Conservation (phyloP, 23 tunicate species). For the Botrylloides violaceus region DNA sequence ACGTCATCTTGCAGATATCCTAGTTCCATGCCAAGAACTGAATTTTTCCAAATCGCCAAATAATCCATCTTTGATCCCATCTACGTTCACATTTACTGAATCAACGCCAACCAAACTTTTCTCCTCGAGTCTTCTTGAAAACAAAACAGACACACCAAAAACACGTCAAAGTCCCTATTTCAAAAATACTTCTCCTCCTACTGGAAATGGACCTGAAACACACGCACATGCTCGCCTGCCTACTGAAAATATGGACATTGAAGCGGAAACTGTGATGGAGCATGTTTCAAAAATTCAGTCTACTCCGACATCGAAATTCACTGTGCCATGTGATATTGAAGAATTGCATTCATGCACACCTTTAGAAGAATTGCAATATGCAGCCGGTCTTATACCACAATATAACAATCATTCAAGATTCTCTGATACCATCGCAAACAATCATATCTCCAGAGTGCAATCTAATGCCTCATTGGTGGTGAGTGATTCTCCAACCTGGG, state of each 20-base stretch:
- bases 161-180: neutral
- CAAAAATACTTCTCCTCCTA: neutral
- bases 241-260: conserved; percentile 9
- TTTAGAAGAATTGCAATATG: conserved; percentile 13
- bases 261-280: neutral
- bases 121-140: neutral
- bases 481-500: conserved; percentile 9
- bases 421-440: neutral
- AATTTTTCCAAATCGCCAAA: neutral
- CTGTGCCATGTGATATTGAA: conserved; percentile 33
- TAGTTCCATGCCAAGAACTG: neutral
- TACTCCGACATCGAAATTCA: neutral
- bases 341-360: conserved; percentile 43
- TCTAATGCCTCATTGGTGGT: neutral
- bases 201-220: neutral
- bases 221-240: neutral
- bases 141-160: neutral
- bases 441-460: neutral
- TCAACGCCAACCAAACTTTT: conserved; percentile 4
- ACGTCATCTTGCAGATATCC: conserved; percentile 44
- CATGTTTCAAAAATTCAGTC: neutral
- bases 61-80: neutral
- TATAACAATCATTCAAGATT: conserved; percentile 5
- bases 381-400: conserved; percentile 15
- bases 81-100: conserved; percentile 1